Conservation (phyloP, 2,888 invertebrate genomes). For the Sinodicranocentrus sp. region DNA sequence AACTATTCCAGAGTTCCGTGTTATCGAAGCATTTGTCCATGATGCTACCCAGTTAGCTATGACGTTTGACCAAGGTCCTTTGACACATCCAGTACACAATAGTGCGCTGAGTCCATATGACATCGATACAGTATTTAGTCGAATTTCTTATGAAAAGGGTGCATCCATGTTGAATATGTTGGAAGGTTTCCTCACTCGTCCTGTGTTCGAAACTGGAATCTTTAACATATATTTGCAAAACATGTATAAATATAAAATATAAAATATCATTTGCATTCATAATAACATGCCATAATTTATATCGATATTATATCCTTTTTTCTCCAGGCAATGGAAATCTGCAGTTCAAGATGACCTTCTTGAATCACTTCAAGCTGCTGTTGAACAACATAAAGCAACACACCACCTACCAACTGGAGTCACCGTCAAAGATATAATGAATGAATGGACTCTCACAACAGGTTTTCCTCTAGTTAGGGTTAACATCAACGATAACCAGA, state of each 20-base stretch:
- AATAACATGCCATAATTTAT: neutral
- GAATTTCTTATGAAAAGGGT: slow-evolving; percentile 77
- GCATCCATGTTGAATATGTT: slow-evolving; percentile 81
- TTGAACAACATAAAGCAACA: slow-evolving; percentile 73
- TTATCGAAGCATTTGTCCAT: slow-evolving; percentile 57
- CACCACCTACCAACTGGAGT: slow-evolving; percentile 71
- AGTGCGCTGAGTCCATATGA: no score
- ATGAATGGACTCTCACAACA: slow-evolving; percentile 79
- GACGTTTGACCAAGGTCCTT: slow-evolving; percentile 61
- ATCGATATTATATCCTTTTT: neutral
- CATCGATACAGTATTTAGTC: no score
- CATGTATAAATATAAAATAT: no score
- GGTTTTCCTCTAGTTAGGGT: slow-evolving; percentile 72
- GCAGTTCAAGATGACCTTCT: slow-evolving; percentile 80
- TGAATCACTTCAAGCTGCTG: slow-evolving; percentile 78
- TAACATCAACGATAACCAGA: slow-evolving; percentile 11
- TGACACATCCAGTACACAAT: slow-evolving; percentile 40
- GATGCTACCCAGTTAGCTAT: slow-evolving; percentile 61
- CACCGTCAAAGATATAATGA: slow-evolving; percentile 78
- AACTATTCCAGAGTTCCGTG: slow-evolving; percentile 38
- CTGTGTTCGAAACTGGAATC: slow-evolving; percentile 78
- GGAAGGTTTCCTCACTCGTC: slow-evolving; percentile 79
- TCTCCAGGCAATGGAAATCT: slow-evolving; percentile 77
- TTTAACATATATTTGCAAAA: slow-evolving; percentile 71
- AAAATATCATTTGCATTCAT: slow-evolving; percentile 37